phyloP scores from a whole-genome alignment of 2,888 invertebrate genomes.

The Synanthedon formicaeformis region DNA sequence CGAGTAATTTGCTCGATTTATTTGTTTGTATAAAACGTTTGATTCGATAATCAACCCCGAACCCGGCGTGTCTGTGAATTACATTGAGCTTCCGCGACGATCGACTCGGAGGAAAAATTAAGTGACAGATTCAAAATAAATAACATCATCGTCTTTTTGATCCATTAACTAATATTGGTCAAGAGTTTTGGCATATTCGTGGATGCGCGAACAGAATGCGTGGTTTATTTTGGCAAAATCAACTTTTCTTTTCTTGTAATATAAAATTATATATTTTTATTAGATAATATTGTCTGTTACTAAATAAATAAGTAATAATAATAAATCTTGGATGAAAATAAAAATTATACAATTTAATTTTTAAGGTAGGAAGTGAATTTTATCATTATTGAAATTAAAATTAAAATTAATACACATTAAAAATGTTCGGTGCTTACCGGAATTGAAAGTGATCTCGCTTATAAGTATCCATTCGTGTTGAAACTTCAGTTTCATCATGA shows the following conservation, averaged over 20 bases:
- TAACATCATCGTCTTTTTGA: conserved; percentile 23
- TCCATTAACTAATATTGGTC: conserved; percentile 22
- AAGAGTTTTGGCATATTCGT: no score
- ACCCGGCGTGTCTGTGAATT: conserved; percentile 11
- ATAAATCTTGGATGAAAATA: no score
- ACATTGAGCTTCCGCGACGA: conserved; percentile 31
- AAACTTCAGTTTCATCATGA: conserved; percentile 81
- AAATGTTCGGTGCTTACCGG: conserved; percentile 66
- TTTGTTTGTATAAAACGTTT: conserved; percentile 39
- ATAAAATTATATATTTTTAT: no score
- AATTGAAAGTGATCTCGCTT: conserved; percentile 88
- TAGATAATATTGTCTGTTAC: no score
- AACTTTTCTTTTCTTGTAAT: no score
- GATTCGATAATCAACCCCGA: conserved; percentile 39
- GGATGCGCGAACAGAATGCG: no score
- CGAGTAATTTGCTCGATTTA: conserved; percentile 25
- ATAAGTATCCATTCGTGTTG: conserved; percentile 88
- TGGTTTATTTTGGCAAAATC: no score
- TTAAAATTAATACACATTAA: no score
- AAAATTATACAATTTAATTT: no score
- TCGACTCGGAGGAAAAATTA: conserved; percentile 21
- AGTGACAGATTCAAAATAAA: conserved; percentile 28
- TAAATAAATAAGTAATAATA: no score
- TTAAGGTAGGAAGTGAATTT: no score
- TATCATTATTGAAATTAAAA: no score